A percentile compares a stretch with the other conserved stretches of the same genome.
These are phyloP conservation scores for Dryobota labecula DNA, from an alignment of 2,888 invertebrate genomes.

Conservation along the genomic window DNA sequence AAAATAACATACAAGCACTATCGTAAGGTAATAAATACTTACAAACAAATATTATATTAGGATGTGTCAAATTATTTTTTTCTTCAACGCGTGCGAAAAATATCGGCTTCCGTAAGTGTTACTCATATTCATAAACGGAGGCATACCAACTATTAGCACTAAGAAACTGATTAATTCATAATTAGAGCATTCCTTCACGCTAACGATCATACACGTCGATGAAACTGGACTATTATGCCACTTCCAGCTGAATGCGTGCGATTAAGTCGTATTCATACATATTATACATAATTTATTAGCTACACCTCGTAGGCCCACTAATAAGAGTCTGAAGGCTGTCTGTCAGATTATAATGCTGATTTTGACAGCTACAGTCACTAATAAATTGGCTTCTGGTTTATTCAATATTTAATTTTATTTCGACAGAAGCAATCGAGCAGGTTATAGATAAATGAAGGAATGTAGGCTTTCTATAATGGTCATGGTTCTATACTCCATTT, in stretches of 20 bases:
- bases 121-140: conserved; percentile 21
- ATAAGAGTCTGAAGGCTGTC: conserved; percentile 56
- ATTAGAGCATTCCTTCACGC: conserved; percentile 38
- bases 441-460: conserved; percentile 12
- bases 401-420: conserved; percentile 33
- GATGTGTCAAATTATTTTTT: conserved; percentile 39
- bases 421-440: conserved; percentile 26
- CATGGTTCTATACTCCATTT: too few relatives aligned
- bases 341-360: conserved; percentile 48
- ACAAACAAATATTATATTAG: conserved; percentile 33
- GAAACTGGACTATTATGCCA: conserved; percentile 38
- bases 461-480: conserved; percentile 7
- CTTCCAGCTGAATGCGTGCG: conserved; percentile 33
- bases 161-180: conserved; percentile 38
- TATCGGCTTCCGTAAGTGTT: conserved; percentile 39
- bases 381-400: conserved; percentile 46
- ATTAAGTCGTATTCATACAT: conserved; percentile 33
- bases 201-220: conserved; percentile 10
- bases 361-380: conserved; percentile 52
- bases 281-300: conserved; percentile 47
- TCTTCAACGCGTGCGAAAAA: conserved; percentile 23
- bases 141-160: conserved; percentile 21
- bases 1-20: conserved; percentile 29
- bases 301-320: conserved; percentile 36
- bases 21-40: conserved; percentile 2